Base-by-base conservation (phyloP, 2,113 vertebrate genomes). In the Piaya cayana region DNA sequence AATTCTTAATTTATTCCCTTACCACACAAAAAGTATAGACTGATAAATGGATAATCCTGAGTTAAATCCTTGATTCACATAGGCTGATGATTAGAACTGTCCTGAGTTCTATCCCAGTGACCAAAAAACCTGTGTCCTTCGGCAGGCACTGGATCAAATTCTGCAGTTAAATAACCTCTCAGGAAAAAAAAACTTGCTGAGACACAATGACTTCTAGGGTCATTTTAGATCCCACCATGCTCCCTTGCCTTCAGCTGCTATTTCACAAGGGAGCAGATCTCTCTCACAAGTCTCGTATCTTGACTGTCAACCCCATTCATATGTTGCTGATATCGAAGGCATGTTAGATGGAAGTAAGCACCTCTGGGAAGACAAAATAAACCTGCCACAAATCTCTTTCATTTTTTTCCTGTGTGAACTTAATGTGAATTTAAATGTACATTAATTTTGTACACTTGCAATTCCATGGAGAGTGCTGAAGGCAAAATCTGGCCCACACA, bases 341-440 rank as follows among this genome's bases (percentile, higher is more conserved):
- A 69, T 30, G 47, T 90, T 53, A 85, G 45, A 69, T 34, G 39
- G 27, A 49, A 90, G 23, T 58, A 71, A 79, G 21, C 8, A 74
- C 53, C 11, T 36, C 13, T 27, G n/a, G 27, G 62, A 49, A 65
- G 25, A 65, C 39, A 59, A 92, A 77, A 86, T 62, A 82, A 79
- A 37, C 13, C 15, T 21, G 53, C 15, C 39, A 65, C 13, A 21
- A 43, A 9, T 59, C 15, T 53, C 7, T 42, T 30, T 45, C 12
- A 4, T 59, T 52, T 80, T 77, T 77, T 47, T 8, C 15, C 22
- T 64, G 22, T 75, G 18, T 20, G 19, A 95, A 83, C 22, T 39
- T 92, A 53, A 55, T 64, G 26, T 39, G 74, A 60, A 85, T 86
- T 92, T 81, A 92, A 92, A 92, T 78, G 69, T 34, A 62, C n/a